Conservation (phyloP, 2,888 invertebrate genomes). For the Falcaria lacertinaria region DNA sequence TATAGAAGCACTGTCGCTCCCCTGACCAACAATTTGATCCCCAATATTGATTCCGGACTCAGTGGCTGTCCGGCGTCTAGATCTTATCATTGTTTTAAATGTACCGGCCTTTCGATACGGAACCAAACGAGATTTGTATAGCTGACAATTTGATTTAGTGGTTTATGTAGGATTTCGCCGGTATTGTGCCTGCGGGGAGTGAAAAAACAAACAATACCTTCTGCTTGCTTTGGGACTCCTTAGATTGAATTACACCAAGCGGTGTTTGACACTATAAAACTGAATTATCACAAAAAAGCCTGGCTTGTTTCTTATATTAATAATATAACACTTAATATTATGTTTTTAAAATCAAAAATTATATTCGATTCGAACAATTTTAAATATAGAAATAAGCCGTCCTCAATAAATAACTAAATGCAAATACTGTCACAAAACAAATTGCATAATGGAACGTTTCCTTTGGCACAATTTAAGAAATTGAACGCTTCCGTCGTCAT, state of each 20-base stretch:
- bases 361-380: no score
- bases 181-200: constrained; percentile 9
- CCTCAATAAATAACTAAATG: background rate
- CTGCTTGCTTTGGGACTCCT: no score
- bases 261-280: no score
- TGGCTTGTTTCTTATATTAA: no score
- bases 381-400: no score
- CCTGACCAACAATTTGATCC: constrained; percentile 51
- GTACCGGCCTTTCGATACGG: constrained; percentile 29
- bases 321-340: no score
- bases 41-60: constrained; percentile 71
- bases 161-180: constrained; percentile 26
- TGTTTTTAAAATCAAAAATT: no score
- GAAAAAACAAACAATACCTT: background rate
- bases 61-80: constrained; percentile 35
- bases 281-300: no score
- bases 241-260: no score
- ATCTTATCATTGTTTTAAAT: constrained; percentile 72
- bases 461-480: background rate
- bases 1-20: constrained; percentile 14
- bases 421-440: constrained; percentile 1
- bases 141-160: constrained; percentile 41
- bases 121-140: constrained; percentile 20
- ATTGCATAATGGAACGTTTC: constrained; percentile 4
- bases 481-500: no score